Base-by-base conservation (phyloP, 2,888 invertebrate genomes). In the Strigamia maritima region DNA sequence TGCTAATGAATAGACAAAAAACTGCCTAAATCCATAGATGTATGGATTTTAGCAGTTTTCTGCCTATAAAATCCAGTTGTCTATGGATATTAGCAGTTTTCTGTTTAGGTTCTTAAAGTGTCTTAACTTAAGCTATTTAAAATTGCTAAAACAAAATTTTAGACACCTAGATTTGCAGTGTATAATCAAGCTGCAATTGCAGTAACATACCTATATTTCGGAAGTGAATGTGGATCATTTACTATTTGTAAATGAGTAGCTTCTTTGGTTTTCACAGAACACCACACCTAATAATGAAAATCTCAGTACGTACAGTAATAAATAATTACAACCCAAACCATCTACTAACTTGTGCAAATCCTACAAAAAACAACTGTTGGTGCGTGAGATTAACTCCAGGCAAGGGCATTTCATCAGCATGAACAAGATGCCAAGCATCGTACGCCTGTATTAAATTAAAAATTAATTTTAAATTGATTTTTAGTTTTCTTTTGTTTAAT, bases 181-280 rank as follows among this genome's bases (percentile, higher is more conserved):
- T 14, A 74, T 10, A 74, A 74, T 28, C 74, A 16, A 14, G 3
- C 6, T 28, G 7, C 4, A 54, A 54, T 54, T 4, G 8, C 16
- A 54, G 16, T 54, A 19, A 54, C 19, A 54, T 22, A 87, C 86
- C 87, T 85, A 85, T 91, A 95, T 84, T 92, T 92, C 0, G 95
- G 92, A 0, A 95, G 94, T 16, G 94, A 92, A 85, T 98, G 98
- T 26, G 95, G 92, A 85, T 97, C 97, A 85, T 96, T 97, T 84
- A 96, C 93, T 82, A 97, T 92, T 86, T 95, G 93, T 83, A 97
- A 90, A 82, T 92, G 87, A 38, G 87, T 91, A 0, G 94, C 92
- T 87, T 96, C 95, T 83, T 93, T 91, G 1, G 94, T 95, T 84
- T 92, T 92, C 0, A 93, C 89, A 7, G 95, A 93, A 85, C 95